These are phyloP conservation scores for Rallus crepitans DNA, from an alignment of 2,797 vertebrate species.

Conservation along the genomic window DNA sequence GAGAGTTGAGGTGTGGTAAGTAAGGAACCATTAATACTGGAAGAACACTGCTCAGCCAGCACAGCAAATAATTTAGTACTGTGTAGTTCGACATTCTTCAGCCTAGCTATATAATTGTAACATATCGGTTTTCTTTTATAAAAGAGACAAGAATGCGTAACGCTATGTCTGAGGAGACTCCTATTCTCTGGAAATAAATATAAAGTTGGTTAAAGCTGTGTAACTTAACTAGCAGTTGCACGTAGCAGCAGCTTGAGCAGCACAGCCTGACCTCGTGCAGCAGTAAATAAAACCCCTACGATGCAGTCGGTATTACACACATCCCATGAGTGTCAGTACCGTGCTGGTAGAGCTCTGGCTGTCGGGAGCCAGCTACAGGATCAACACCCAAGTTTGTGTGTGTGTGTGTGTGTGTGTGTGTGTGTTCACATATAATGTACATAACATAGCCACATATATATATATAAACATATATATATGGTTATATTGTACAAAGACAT, in stretches of 20 bases:
- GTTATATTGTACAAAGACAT: not conserved
- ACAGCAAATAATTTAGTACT: conserved; percentile 66
- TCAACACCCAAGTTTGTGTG: not conserved
- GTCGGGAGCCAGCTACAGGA: not conserved
- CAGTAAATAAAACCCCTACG: conserved; percentile 34
- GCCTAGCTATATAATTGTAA: not conserved
- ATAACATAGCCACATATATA: not conserved
- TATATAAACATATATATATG: not conserved
- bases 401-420: not conserved
- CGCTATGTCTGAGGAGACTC: not conserved
- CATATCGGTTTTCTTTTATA: not conserved
- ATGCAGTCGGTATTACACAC: not conserved
- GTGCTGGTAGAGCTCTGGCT: not conserved
- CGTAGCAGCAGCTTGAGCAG: not conserved
- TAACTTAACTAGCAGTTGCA: not conserved
- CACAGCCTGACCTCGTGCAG: conserved; percentile 22
- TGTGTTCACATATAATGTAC: not conserved
- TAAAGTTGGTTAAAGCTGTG: conserved; percentile 21
- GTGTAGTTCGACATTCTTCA: conserved; percentile 13
- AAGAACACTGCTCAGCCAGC: conserved; percentile 46
- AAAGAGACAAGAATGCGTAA: not conserved
- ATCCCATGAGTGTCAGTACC: too few species aligned
- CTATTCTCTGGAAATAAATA: conserved; percentile 32
- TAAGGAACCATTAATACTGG: conserved; percentile 50
- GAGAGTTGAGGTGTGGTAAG: not conserved